Evolutionary conservation across 2,888 invertebrate species (phyloP).

Genomic region (Trachelus iudaicus): DNA sequence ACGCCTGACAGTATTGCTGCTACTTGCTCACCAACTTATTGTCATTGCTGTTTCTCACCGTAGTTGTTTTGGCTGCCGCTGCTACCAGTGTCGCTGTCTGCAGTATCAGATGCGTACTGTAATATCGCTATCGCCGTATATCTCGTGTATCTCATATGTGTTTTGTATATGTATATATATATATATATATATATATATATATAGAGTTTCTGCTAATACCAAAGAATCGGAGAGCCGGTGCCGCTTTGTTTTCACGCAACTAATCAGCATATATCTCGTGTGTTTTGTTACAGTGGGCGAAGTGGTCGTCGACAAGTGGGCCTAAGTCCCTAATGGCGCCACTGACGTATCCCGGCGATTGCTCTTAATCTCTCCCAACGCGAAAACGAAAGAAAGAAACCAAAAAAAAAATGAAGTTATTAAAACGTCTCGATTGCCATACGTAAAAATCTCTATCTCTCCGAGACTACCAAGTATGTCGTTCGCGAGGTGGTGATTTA

Average conservation of each 20-base stretch:
- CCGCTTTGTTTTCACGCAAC: not conserved
- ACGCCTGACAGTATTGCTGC: not conserved
- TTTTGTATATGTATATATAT: not conserved
- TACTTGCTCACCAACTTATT: not conserved
- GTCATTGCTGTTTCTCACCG: not conserved
- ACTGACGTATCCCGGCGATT: constrained; percentile 6
- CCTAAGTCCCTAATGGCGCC: constrained; percentile 11
- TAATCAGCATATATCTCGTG: constrained; percentile 2
- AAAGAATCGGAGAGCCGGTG: not conserved
- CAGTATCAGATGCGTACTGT: not conserved
- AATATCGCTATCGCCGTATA: not conserved
- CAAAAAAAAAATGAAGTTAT: not conserved
- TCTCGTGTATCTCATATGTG: not conserved
- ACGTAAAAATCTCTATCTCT: not conserved
- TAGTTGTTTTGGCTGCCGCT: not conserved
- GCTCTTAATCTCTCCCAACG: constrained; percentile 7
- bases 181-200: not conserved
- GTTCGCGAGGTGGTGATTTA: not conserved
- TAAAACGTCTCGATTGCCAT: not conserved
- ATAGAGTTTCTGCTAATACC: not conserved
- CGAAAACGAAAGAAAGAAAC: not conserved
- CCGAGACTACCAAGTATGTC: not conserved
- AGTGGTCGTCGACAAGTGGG: constrained; percentile 23
- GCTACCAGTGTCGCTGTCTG: not conserved
- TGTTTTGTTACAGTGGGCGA: constrained; percentile 22